Evolutionary conservation across 2,888 invertebrate species (phyloP).

Genomic region (Mongoloraphidia duomilia): DNA sequence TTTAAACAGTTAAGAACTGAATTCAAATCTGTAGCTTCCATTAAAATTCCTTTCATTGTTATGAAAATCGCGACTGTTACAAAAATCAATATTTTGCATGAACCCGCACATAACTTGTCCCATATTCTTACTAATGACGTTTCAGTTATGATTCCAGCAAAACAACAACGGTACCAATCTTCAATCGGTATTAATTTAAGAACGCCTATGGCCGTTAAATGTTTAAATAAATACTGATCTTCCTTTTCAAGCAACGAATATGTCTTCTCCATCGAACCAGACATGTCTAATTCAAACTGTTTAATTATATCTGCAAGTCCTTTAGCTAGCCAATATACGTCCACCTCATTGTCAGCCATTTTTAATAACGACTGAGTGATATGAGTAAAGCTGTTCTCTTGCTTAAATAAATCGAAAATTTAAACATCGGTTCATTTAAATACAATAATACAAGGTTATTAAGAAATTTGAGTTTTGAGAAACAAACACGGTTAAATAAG

Average conservation of each 20-base stretch:
- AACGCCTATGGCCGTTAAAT: conserved; percentile 49
- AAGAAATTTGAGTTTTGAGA: no score
- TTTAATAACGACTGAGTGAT: conserved; percentile 56
- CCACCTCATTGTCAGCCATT: conserved; percentile 58
- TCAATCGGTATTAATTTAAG: conserved; percentile 52
- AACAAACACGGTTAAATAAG: no score
- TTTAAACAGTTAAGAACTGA: conserved; percentile 50
- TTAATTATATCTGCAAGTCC: conserved; percentile 56
- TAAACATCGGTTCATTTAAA: neutral
- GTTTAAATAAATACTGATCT: conserved; percentile 54
- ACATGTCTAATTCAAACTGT: conserved; percentile 48
- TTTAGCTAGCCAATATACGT: conserved; percentile 72
- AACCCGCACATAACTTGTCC: conserved; percentile 80
- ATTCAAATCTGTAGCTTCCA: conserved; percentile 43
- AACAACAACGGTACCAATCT: conserved; percentile 71
- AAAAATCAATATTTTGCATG: conserved; percentile 66
- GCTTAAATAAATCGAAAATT: conserved; percentile 23
- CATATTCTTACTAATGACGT: conserved; percentile 70
- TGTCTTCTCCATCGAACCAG: conserved; percentile 51
- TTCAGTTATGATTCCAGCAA: conserved; percentile 66
- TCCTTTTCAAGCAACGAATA: conserved; percentile 59
- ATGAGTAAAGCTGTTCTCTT: conserved; percentile 41
- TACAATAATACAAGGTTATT: neutral
- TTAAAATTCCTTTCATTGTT: conserved; percentile 49
- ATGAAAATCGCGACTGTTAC: conserved; percentile 60